A percentile compares a stretch with the other conserved stretches of the same genome.
Conservation (phyloP, 2,888 invertebrate genomes). For the Pandemis cinnamomeana region DNA sequence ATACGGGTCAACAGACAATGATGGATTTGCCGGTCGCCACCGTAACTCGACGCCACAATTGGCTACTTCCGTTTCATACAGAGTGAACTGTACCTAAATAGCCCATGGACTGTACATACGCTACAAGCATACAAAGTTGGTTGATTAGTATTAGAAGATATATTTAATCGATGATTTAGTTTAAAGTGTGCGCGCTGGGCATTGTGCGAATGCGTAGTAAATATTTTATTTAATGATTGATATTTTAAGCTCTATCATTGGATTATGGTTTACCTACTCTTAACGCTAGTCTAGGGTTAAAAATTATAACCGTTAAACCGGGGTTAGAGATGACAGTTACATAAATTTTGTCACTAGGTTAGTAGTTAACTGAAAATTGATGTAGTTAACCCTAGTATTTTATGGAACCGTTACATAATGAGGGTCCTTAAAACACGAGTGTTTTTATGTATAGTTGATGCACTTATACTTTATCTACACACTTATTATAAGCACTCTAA, state of each 20-base stretch:
- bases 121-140: constrained; percentile 28
- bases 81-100: constrained; percentile 63
- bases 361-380: too few species aligned
- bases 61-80: constrained; percentile 72
- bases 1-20: constrained; percentile 56
- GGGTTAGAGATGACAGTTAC: too few species aligned
- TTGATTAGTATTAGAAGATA: neutral
- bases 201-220: constrained; percentile 1
- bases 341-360: too few species aligned
- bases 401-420: too few species aligned
- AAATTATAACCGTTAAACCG: too few species aligned
- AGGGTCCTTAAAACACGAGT: too few species aligned
- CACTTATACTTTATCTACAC: too few species aligned
- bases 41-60: constrained; percentile 63
- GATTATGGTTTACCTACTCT: too few species aligned
- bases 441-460: too few species aligned
- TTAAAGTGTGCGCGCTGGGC: neutral
- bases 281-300: too few species aligned
- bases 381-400: too few species aligned
- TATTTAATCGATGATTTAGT: neutral
- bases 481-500: too few species aligned
- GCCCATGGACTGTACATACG: constrained; percentile 44
- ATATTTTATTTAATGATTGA: neutral
- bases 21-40: constrained; percentile 50
- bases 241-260: neutral